These are phyloP conservation scores for Timema cristinae DNA, from an alignment of 2,888 invertebrate genomes.

Conservation along the genomic window DNA sequence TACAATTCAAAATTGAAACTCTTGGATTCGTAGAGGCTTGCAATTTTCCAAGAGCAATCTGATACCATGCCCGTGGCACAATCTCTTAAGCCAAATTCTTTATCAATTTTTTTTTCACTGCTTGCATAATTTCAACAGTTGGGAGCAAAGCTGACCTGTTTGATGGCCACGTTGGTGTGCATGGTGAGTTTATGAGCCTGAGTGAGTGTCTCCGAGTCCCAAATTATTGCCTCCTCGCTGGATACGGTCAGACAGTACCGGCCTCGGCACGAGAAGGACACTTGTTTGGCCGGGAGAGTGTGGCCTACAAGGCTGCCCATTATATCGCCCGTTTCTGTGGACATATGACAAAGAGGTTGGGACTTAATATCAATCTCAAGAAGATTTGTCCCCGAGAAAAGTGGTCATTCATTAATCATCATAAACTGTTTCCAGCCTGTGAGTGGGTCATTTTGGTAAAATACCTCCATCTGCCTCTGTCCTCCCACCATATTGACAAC, in stretches of 20 bases:
- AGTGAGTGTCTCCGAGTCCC: slow-evolving; percentile 57
- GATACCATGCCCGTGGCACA: no score
- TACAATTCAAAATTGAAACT: no score
- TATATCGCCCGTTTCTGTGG: slow-evolving; percentile 41
- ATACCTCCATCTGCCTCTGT: no score
- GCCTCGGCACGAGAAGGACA: slow-evolving; percentile 55
- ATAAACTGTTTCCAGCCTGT: background rate
- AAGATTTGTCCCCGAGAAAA: background rate
- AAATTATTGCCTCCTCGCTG: slow-evolving; percentile 59
- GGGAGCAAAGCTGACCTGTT: slow-evolving; percentile 44
- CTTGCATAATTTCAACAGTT: no score
- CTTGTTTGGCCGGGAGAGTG: slow-evolving; percentile 51
- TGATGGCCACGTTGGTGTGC: slow-evolving; percentile 40
- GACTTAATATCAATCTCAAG: background rate
- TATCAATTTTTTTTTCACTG: no score
- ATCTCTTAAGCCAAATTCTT: no score
- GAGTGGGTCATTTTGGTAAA: background rate
- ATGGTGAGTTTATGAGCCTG: slow-evolving; percentile 48
- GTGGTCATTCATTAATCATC: background rate
- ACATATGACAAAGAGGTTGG: no score
- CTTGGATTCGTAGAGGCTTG: no score
- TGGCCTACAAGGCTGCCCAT: slow-evolving; percentile 54
- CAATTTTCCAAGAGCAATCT: no score
- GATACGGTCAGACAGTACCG: slow-evolving; percentile 56
- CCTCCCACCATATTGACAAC: no score